These are phyloP conservation scores for Thunnus thynnus DNA, from an alignment of 2,113 vertebrate species.

Conservation along the genomic window DNA sequence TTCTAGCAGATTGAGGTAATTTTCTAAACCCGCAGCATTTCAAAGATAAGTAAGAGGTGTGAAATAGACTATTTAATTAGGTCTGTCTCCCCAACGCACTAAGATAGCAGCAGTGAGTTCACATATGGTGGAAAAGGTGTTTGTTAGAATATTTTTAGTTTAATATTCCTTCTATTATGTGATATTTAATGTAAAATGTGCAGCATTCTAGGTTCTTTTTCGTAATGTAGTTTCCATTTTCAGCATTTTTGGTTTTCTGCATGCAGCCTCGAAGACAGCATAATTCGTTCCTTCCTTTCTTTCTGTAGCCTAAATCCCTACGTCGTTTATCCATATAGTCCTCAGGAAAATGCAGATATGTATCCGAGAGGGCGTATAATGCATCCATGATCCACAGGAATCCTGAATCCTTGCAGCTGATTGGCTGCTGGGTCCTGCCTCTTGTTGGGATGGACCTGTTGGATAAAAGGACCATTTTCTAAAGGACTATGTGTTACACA, in stretches of 20 bases:
- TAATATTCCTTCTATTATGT: neutral
- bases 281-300: neutral
- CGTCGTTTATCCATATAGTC: constrained; percentile 44
- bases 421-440: constrained; percentile 94
- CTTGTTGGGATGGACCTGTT: constrained; percentile 94
- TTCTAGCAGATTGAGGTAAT: constrained; percentile 45
- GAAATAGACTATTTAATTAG: constrained; percentile 32
- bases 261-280: neutral
- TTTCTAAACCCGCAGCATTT: constrained; percentile 51
- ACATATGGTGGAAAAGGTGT: too few species aligned
- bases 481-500: constrained; percentile 88
- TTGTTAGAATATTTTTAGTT: neutral
- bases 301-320: constrained; percentile 32
- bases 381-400: constrained; percentile 88
- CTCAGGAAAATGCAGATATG: constrained; percentile 68
- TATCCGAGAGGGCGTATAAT: constrained; percentile 71
- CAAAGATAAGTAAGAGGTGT: constrained; percentile 27
- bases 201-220: neutral
- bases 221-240: neutral
- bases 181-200: neutral
- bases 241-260: neutral
- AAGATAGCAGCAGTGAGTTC: neutral
- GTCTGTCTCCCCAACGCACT: neutral
- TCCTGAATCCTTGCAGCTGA: constrained; percentile 89
- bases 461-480: constrained; percentile 97